These are phyloP conservation scores for Anthonomus grandis DNA, from an alignment of 1,140 invertebrate species.

Conservation along the genomic window DNA sequence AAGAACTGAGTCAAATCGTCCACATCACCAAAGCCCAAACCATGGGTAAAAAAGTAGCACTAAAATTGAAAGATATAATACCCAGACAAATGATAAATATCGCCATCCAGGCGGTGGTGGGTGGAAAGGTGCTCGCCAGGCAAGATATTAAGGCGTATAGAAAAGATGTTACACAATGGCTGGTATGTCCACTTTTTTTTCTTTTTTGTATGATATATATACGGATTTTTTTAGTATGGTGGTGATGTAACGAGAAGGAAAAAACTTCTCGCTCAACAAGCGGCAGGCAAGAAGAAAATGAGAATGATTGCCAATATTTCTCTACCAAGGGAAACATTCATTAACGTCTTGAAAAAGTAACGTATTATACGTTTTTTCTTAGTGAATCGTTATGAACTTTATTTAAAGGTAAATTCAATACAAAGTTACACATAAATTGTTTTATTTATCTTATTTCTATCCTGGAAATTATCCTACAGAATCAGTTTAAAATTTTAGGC, in stretches of 20 bases:
- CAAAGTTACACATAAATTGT: too few species aligned
- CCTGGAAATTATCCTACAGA: too few species aligned
- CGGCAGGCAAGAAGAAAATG: conserved; percentile 92
- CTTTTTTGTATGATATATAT: conserved; percentile 10
- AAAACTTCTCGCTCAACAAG: conserved; percentile 86
- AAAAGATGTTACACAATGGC: conserved; percentile 92
- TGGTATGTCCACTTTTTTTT: conserved; percentile 60
- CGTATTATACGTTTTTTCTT: too few species aligned
- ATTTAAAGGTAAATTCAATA: too few species aligned
- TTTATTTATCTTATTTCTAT: too few species aligned
- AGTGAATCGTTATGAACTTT: too few species aligned
- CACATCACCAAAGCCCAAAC: conserved; percentile 66
- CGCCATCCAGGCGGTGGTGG: conserved; percentile 81
- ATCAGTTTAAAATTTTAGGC: too few species aligned
- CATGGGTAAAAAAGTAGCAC: conserved; percentile 68
- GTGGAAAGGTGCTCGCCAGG: conserved; percentile 79
- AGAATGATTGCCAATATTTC: conserved; percentile 85
- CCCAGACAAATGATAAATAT: conserved; percentile 86
- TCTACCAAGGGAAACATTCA: conserved; percentile 90
- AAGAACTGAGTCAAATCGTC: conserved; percentile 84
- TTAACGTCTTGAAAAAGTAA: conserved; percentile 85
- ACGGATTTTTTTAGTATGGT: conserved; percentile 68
- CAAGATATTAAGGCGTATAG: conserved; percentile 83
- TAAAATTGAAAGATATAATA: conserved; percentile 82
- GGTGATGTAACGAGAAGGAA: conserved; percentile 86